phyloP scores from a whole-genome alignment of 2,888 invertebrate species.

The Colostygia pectinataria region DNA sequence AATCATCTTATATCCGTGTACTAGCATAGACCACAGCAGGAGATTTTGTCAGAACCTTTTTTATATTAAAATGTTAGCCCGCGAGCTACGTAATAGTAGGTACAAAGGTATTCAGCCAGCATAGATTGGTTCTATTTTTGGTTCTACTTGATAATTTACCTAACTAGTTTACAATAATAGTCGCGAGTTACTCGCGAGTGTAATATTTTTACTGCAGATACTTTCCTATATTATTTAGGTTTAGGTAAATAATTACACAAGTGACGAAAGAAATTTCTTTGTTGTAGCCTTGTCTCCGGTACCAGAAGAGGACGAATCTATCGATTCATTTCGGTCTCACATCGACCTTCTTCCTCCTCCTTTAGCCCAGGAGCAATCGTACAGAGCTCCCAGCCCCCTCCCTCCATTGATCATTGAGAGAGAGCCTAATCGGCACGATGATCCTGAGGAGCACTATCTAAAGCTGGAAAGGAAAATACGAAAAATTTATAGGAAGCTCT shows the following conservation, averaged over 20 bases:
- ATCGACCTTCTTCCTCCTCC: background rate
- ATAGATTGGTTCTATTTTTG: no score
- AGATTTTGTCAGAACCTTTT: no score
- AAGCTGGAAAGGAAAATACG: slow-evolving; percentile 37
- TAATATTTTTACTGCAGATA: no score
- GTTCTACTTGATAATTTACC: no score
- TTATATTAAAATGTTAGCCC: no score
- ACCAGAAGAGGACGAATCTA: slow-evolving; percentile 9
- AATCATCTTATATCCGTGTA: background rate
- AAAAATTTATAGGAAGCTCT: slow-evolving; percentile 41
- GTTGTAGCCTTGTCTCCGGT: slow-evolving; percentile 3
- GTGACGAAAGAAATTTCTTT: background rate
- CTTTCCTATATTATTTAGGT: no score
- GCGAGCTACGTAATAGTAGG: no score
- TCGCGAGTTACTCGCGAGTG: no score
- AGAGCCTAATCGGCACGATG: slow-evolving; percentile 42
- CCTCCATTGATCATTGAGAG: slow-evolving; percentile 49
- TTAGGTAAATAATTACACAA: no score
- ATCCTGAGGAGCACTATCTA: slow-evolving; percentile 44
- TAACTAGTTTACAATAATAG: no score
- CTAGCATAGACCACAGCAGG: no score
- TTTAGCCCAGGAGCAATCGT: background rate
- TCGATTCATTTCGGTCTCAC: background rate
- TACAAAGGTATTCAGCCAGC: no score
- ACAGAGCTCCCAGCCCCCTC: slow-evolving; percentile 35